Evolutionary conservation across 2,797 vertebrate species (phyloP).

Genomic region (Lacerta viridis): DNA sequence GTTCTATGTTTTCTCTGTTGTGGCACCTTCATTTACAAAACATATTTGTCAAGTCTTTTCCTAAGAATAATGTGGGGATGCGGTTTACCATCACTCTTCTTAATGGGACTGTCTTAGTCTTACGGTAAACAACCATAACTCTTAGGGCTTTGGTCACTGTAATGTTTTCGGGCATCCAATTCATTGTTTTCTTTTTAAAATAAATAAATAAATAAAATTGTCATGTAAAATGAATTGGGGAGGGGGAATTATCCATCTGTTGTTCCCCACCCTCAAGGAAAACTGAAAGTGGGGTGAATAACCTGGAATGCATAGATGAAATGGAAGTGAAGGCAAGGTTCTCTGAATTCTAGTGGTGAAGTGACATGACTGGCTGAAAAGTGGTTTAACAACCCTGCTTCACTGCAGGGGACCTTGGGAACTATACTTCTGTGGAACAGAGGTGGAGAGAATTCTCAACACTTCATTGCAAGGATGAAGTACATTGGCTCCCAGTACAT

Average conservation of each 20-base stretch:
- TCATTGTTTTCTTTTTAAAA: slow-evolving; percentile 74
- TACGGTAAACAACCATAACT: slow-evolving; percentile 88
- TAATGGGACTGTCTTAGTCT: slow-evolving; percentile 87
- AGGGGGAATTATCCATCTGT: slow-evolving; percentile 50
- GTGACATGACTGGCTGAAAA: no score
- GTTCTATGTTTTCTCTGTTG: slow-evolving; percentile 83
- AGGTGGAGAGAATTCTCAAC: no score
- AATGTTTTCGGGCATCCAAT: slow-evolving; percentile 82
- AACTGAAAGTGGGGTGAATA: slow-evolving; percentile 26
- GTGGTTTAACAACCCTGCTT: background rate
- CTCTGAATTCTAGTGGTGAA: background rate
- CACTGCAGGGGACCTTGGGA: background rate
- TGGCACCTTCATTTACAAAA: slow-evolving; percentile 86
- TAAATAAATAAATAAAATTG: slow-evolving; percentile 69
- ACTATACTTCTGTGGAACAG: no score
- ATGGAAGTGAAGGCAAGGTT: slow-evolving; percentile 21
- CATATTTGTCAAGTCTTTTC: slow-evolving; percentile 87
- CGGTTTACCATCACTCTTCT: slow-evolving; percentile 86
- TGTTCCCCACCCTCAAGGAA: slow-evolving; percentile 45
- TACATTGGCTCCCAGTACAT: no score
- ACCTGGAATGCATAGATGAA: background rate
- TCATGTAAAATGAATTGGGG: slow-evolving; percentile 62
- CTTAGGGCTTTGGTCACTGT: slow-evolving; percentile 81
- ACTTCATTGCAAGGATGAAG: no score
- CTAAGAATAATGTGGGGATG: slow-evolving; percentile 85